These are phyloP conservation scores for Pseudoips prasinana DNA, from an alignment of 2,888 invertebrate genomes.

Conservation along the genomic window DNA sequence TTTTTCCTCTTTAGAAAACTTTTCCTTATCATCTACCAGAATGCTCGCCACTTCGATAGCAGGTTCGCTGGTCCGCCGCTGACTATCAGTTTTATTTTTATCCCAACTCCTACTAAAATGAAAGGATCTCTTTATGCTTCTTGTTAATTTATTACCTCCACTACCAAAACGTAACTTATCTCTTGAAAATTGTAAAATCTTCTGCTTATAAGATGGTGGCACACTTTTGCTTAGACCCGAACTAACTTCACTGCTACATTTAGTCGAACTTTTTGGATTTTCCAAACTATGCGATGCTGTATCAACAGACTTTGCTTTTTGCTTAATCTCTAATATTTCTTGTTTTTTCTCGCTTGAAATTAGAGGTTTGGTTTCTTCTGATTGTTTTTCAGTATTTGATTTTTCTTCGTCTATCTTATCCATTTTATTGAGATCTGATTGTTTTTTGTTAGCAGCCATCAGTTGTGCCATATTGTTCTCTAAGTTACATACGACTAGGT, in stretches of 20 bases:
- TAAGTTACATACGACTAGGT: constrained; percentile 72
- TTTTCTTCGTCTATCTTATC: constrained; percentile 74
- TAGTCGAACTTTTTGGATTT: constrained; percentile 69
- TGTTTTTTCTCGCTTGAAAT: constrained; percentile 33
- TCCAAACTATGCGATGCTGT: constrained; percentile 74
- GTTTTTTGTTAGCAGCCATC: constrained; percentile 63
- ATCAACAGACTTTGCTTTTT: constrained; percentile 58
- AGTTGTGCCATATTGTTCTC: constrained; percentile 77
- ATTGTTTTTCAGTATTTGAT: constrained; percentile 41
- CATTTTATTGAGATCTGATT: constrained; percentile 63
- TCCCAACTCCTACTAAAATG: constrained; percentile 74
- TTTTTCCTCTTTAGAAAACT: constrained; percentile 65
- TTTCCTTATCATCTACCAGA: constrained; percentile 49
- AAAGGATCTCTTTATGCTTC: constrained; percentile 75
- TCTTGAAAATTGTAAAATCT: constrained; percentile 72
- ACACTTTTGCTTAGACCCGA: constrained; percentile 75
- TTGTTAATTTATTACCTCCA: constrained; percentile 69
- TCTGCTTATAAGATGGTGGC: constrained; percentile 77
- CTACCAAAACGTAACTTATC: constrained; percentile 75
- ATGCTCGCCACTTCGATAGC: constrained; percentile 56
- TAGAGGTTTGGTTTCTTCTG: constrained; percentile 29
- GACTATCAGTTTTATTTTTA: constrained; percentile 64
- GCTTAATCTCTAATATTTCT: constrained; percentile 45
- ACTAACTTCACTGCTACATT: constrained; percentile 67
- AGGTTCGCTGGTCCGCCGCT: constrained; percentile 73